These are phyloP conservation scores for Nyctibius grandis DNA, from an alignment of 2,797 vertebrate genomes.

Conservation along the genomic window DNA sequence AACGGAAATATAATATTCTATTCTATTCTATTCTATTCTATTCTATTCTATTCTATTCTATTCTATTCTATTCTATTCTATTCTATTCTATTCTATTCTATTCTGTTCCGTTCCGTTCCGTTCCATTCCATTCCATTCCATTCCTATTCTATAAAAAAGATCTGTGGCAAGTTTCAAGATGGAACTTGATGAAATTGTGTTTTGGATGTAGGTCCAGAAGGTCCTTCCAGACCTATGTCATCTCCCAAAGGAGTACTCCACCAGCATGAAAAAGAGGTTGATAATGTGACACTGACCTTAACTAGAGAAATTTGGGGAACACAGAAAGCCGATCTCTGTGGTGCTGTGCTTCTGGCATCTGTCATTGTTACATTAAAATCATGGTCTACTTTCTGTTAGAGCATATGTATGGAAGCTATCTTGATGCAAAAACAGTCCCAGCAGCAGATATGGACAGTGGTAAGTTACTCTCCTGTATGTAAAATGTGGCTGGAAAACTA, in stretches of 20 bases:
- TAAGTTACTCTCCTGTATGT: background rate
- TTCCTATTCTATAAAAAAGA: background rate
- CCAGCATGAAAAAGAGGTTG: background rate
- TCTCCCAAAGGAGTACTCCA: background rate
- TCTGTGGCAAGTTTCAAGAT: background rate
- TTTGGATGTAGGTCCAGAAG: background rate
- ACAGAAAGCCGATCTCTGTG: background rate
- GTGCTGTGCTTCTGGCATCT: background rate
- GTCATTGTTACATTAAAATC: background rate
- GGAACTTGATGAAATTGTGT: background rate
- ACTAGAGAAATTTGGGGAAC: background rate
- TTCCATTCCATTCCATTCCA: background rate
- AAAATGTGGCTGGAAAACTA: constrained; percentile 12
- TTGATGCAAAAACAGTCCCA: background rate
- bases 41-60: background rate
- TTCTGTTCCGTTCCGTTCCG: background rate
- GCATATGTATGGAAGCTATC: background rate
- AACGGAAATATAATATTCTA: background rate
- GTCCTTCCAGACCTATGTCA: background rate
- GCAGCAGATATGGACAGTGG: constrained; percentile 7
- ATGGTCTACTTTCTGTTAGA: background rate
- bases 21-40: background rate
- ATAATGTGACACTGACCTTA: background rate
- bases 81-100: background rate
- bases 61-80: background rate